Evolutionary conservation across 2,797 vertebrate genomes (phyloP).

Genomic region (Melanotaenia maccullochi): DNA sequence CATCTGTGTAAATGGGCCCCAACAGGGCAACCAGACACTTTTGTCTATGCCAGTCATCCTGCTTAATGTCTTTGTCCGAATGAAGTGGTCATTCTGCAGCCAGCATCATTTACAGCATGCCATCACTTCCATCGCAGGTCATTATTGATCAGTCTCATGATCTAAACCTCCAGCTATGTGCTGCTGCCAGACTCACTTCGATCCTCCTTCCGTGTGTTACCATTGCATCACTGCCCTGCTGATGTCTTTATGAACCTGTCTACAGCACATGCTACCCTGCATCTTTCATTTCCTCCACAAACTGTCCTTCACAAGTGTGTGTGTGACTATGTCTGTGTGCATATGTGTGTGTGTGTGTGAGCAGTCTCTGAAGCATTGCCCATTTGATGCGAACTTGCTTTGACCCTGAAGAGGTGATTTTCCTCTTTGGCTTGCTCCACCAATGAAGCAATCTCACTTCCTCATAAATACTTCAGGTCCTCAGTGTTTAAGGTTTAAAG

Average conservation of each 20-base stretch:
- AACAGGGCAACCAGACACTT: slow-evolving; percentile 37
- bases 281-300: slow-evolving; percentile 46
- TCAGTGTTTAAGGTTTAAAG: slow-evolving; percentile 72
- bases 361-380: slow-evolving; percentile 30
- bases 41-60: slow-evolving; percentile 44
- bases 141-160: slow-evolving; percentile 69
- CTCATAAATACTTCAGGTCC: slow-evolving; percentile 78
- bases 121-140: slow-evolving; percentile 52
- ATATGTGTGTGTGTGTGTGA: slow-evolving; percentile 5
- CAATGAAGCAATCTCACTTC: slow-evolving; percentile 52
- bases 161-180: slow-evolving; percentile 68
- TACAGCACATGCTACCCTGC: slow-evolving; percentile 14
- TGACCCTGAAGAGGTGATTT: slow-evolving; percentile 59
- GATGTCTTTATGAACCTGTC: slow-evolving; percentile 75
- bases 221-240: slow-evolving; percentile 39
- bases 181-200: slow-evolving; percentile 54
- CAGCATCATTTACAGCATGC: slow-evolving; percentile 49
- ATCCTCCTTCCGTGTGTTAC: slow-evolving; percentile 58
- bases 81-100: slow-evolving; percentile 27
- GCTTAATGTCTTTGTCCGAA: slow-evolving; percentile 46
- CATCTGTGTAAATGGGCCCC: slow-evolving; percentile 50
- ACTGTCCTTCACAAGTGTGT: slow-evolving; percentile 14
- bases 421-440: slow-evolving; percentile 36
- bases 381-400: slow-evolving; percentile 39
- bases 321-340: slow-evolving; percentile 23